A percentile compares a stretch with the other conserved stretches of the same genome.
phyloP scores from a whole-genome alignment of 2,113 vertebrate genomes.

The Sula dactylatra region DNA sequence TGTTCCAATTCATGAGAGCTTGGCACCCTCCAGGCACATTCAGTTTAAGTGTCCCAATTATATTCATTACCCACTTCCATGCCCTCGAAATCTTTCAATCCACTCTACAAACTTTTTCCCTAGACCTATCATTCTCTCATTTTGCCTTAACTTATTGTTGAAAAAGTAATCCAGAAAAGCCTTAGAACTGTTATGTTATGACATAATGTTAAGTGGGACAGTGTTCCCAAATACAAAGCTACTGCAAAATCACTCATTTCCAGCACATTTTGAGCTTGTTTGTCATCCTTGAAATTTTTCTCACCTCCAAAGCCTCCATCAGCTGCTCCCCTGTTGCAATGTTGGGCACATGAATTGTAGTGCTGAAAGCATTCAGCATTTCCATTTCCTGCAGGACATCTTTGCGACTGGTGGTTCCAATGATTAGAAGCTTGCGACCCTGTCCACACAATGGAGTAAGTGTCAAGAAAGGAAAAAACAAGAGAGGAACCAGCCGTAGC shows the following conservation, averaged over 20 bases:
- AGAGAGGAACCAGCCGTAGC: neutral
- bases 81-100: neutral
- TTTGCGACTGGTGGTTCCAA: constrained; percentile 94
- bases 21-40: neutral
- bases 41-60: neutral
- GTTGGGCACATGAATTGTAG: constrained; percentile 92
- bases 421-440: constrained; percentile 96
- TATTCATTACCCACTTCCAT: neutral
- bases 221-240: neutral
- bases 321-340: constrained; percentile 88
- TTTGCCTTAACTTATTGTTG: neutral
- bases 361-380: constrained; percentile 95
- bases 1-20: neutral
- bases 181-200: neutral
- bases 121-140: neutral
- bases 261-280: neutral
- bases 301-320: constrained; percentile 89
- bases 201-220: neutral
- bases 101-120: neutral
- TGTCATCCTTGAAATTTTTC: neutral
- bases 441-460: constrained; percentile 10
- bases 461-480: neutral
- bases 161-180: neutral
- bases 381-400: constrained; percentile 97
- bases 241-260: neutral